Conservation (phyloP, 2,888 invertebrate species). For the Idaea dimidiata region DNA sequence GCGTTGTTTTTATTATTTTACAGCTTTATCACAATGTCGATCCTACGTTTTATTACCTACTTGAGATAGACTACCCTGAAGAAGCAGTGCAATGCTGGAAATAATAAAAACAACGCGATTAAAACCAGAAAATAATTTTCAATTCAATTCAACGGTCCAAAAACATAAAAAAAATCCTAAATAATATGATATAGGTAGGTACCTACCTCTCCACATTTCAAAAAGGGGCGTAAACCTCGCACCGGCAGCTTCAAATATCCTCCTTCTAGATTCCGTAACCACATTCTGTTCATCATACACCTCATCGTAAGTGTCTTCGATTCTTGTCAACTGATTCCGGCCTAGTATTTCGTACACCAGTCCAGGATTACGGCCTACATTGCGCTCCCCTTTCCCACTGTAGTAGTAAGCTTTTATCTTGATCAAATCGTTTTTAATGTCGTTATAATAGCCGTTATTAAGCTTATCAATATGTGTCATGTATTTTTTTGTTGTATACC, state of each 20-base stretch:
- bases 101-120: too few species aligned
- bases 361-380: not conserved
- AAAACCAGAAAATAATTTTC: too few species aligned
- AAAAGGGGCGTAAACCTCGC: slow-evolving; percentile 14
- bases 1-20: too few species aligned
- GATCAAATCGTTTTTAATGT: not conserved
- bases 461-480: too few species aligned
- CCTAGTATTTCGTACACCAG: not conserved
- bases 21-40: too few species aligned
- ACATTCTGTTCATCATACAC: not conserved
- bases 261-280: slow-evolving; percentile 10
- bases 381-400: not conserved
- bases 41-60: too few species aligned
- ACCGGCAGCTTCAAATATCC: slow-evolving; percentile 14
- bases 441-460: not conserved
- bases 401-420: not conserved
- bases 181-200: too few species aligned
- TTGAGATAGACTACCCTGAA: too few species aligned
- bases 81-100: too few species aligned
- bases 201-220: not conserved
- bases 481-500: too few species aligned
- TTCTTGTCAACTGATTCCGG: not conserved
- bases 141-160: too few species aligned
- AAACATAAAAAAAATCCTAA: too few species aligned
- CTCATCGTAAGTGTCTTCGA: not conserved